These are phyloP conservation scores for Yoshiicerus persimilis DNA, from an alignment of 1,140 invertebrate species.

Conservation along the genomic window DNA sequence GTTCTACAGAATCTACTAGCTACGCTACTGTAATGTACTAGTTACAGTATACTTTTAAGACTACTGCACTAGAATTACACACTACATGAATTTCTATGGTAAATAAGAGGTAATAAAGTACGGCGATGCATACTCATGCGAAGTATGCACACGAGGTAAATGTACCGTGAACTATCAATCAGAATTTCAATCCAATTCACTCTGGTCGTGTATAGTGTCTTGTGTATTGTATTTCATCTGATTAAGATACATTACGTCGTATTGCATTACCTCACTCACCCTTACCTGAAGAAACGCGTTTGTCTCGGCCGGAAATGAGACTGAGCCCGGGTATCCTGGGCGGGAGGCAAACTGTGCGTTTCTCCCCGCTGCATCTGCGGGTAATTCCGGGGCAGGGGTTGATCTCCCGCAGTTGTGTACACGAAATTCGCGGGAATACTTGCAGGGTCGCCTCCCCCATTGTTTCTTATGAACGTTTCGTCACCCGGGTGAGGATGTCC, in stretches of 20 bases:
- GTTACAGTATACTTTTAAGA: not conserved
- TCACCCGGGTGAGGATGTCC: slow-evolving; percentile 27
- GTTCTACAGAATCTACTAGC: not conserved
- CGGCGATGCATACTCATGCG: not conserved
- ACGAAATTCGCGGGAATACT: not conserved
- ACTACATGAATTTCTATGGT: not conserved
- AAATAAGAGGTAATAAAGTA: not conserved
- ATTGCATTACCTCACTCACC: slow-evolving; percentile 8
- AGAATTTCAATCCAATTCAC: slow-evolving; percentile 5
- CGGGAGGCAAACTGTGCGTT: slow-evolving; percentile 29
- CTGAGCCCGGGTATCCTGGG: slow-evolving; percentile 17
- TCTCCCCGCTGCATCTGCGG: not conserved
- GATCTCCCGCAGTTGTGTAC: not conserved
- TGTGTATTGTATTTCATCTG: slow-evolving; percentile 1
- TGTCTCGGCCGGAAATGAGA: slow-evolving; percentile 29
- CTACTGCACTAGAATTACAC: not conserved
- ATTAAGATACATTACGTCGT: not conserved
- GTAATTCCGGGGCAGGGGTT: not conserved
- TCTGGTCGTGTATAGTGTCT: not conserved
- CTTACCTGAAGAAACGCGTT: slow-evolving; percentile 44
- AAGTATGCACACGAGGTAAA: not conserved
- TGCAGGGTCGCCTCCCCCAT: not conserved
- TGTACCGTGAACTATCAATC: slow-evolving; percentile 7
- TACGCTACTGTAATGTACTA: not conserved
- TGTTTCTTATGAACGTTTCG: not conserved